Base-by-base conservation (phyloP, 2,113 vertebrate genomes). In the Dipodomys ordii region DNA sequence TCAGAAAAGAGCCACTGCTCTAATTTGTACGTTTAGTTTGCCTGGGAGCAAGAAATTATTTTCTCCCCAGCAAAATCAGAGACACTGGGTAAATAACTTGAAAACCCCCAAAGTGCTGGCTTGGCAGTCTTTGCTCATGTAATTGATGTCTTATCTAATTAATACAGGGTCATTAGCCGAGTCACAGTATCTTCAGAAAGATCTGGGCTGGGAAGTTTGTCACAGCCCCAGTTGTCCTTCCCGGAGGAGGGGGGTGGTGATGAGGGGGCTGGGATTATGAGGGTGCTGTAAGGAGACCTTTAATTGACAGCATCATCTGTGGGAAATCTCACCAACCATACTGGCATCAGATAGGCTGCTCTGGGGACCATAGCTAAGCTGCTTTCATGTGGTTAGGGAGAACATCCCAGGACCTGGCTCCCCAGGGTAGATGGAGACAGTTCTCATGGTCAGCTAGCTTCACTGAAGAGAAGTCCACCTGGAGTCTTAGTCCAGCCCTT, bases 41-140 rank as follows among this genome's bases (percentile, higher is more conserved):
- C 97, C 97, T 94, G 19, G 65, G 35, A 95, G 96, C 97, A 91
- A 96, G 83, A 96, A 96, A 92, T 93, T 28, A 94, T 96, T 95
- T 96, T 97, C 90, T 93, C 69, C 53, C 94, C 92, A 95, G 68
- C 82, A 94, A 95, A 97, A 92, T 95, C 88, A 91, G 91, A 96
- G 88, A 96, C 71, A 84, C 7, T 12, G 57, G 46, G 27, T 77
- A 94, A 95, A 83, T 87, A 78, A 93, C 46, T 90, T 93, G 19
- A 94, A 96, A 78, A 81, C 35, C 67, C 76, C 53, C 49, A 60
- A 90, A 96, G 65, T 93, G 93, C 79, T 92, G 16, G 87, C 71
- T 82, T 95, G 92, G 87, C 90, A 94, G 90, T 8, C 16, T 39
- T 91, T 71, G 44, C 68, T 91, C 82, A 39, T 90, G 57, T 95